These are phyloP conservation scores for Lysiphlebus fabarum DNA, from an alignment of 1,140 invertebrate genomes.

Conservation along the genomic window DNA sequence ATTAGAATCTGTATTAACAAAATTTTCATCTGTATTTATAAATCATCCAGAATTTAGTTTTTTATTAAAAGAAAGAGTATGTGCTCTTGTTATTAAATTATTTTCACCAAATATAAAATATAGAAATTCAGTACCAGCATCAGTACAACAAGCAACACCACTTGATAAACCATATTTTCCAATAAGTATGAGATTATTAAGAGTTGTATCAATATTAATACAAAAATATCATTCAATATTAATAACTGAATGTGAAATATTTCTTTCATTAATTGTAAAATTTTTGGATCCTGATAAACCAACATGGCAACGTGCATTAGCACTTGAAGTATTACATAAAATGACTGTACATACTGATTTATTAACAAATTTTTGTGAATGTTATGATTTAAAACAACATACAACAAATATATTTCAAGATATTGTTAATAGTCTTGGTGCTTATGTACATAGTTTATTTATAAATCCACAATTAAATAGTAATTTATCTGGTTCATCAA, in stretches of 20 bases:
- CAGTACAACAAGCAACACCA: constrained; percentile 60
- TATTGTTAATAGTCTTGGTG: constrained; percentile 91
- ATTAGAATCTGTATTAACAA: constrained; percentile 86
- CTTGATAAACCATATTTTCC: constrained; percentile 94
- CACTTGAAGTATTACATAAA: constrained; percentile 93
- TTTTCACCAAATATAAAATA: constrained; percentile 97
- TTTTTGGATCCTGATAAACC: constrained; percentile 96
- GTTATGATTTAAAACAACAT: constrained; percentile 90
- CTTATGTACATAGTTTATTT: constrained; percentile 93
- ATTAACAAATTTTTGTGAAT: constrained; percentile 87
- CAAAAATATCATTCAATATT: constrained; percentile 90
- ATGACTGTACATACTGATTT: constrained; percentile 86
- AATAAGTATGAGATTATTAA: constrained; percentile 89
- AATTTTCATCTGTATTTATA: constrained; percentile 89
- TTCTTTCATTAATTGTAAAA: constrained; percentile 93
- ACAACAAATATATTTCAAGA: constrained; percentile 92
- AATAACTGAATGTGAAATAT: constrained; percentile 98
- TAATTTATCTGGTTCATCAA: constrained; percentile 32
- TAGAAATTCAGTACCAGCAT: constrained; percentile 60
- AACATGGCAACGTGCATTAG: constrained; percentile 90
- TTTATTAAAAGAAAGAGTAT: constrained; percentile 92
- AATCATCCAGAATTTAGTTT: constrained; percentile 94
- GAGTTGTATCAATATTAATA: constrained; percentile 90
- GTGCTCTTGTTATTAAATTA: constrained; percentile 94
- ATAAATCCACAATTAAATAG: constrained; percentile 58